A percentile compares a stretch with the other conserved stretches of the same genome.
These are phyloP conservation scores for Tridacna gigas DNA, from an alignment of 2,888 invertebrate genomes.

Conservation along the genomic window DNA sequence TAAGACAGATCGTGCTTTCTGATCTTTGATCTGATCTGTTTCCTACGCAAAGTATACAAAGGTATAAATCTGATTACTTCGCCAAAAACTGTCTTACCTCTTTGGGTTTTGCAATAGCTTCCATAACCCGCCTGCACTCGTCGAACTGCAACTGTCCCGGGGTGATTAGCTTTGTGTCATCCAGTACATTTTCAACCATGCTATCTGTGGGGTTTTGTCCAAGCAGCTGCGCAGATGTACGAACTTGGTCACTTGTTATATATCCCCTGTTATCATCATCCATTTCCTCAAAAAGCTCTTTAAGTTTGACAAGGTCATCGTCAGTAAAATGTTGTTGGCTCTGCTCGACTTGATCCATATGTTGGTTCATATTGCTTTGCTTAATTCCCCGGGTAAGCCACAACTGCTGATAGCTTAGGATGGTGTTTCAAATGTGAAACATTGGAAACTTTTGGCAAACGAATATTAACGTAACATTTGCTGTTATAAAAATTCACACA, in stretches of 20 bases:
- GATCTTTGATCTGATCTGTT: too few species aligned
- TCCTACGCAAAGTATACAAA: too few species aligned
- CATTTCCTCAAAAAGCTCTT: conserved; percentile 11
- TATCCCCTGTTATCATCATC: neutral
- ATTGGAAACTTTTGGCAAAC: too few species aligned
- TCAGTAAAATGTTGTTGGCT: neutral
- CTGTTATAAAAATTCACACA: too few species aligned
- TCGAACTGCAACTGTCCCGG: conserved; percentile 14
- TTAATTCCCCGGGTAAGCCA: too few species aligned
- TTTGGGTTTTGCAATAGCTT: neutral
- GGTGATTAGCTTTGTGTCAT: neutral
- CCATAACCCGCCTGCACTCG: neutral
- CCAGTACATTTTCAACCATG: neutral
- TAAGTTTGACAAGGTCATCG: conserved; percentile 1
- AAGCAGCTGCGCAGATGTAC: neutral
- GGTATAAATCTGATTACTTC: too few species aligned
- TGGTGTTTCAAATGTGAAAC: too few species aligned
- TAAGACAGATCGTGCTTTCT: too few species aligned
- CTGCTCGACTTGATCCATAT: neutral
- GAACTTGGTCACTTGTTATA: neutral
- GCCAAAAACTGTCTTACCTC: neutral
- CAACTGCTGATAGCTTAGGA: too few species aligned
- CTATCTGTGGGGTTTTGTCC: conserved; percentile 13
- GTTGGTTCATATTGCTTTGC: too few species aligned
- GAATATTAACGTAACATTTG: too few species aligned